These are phyloP conservation scores for Conus betulinus DNA, from an alignment of 1,140 invertebrate genomes.

Conservation along the genomic window DNA sequence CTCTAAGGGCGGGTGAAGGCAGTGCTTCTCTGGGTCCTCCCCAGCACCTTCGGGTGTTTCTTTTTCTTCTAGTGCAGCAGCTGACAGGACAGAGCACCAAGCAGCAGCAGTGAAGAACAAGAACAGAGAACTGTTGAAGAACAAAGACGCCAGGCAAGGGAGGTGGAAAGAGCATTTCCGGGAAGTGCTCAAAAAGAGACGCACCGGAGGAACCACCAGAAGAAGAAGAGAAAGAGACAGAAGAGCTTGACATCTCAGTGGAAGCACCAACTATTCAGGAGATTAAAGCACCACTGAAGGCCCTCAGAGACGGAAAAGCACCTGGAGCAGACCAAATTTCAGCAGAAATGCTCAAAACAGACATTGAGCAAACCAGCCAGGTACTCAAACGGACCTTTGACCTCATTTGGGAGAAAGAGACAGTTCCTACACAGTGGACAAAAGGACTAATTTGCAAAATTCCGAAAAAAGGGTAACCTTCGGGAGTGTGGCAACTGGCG, in stretches of 20 bases:
- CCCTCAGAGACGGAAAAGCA: not conserved
- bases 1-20: too few species aligned
- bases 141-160: not conserved
- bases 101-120: not conserved
- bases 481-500: too few species aligned
- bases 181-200: slow-evolving; percentile 11
- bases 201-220: not conserved
- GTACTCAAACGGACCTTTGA: too few species aligned
- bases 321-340: not conserved
- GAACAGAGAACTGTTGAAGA: not conserved
- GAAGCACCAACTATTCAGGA: not conserved
- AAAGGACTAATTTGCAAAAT: too few species aligned
- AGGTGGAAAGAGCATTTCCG: slow-evolving; percentile 4
- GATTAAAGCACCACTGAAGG: not conserved
- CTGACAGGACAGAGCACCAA: not conserved
- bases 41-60: too few species aligned
- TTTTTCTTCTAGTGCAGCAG: not conserved
- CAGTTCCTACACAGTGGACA: too few species aligned
- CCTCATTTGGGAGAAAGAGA: too few species aligned
- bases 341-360: not conserved
- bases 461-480: too few species aligned
- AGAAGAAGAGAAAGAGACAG: not conserved
- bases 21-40: too few species aligned
- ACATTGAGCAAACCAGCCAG: not conserved
- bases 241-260: not conserved